These are phyloP conservation scores for Phorcus lineatus DNA, from an alignment of 2,888 invertebrate genomes.

Conservation along the genomic window DNA sequence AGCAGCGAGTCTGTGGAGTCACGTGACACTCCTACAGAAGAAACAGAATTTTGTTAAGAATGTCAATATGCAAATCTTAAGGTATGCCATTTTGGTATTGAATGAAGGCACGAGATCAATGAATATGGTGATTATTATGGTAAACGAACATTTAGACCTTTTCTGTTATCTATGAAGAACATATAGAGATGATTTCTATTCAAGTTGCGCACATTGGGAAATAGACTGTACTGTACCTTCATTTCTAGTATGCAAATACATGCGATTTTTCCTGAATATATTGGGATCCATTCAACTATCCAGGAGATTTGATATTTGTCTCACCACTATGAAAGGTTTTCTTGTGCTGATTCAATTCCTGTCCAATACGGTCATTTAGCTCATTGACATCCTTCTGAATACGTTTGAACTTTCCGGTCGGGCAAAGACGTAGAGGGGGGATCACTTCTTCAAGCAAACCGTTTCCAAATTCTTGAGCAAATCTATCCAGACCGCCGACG, in stretches of 20 bases:
- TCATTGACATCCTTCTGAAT: background rate
- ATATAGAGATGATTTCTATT: too few relatives aligned
- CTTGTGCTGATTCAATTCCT: slow-evolving; percentile 23
- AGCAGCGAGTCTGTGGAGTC: slow-evolving; percentile 39
- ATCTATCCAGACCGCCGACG: background rate
- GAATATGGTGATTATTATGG: too few relatives aligned
- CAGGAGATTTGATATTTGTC: too few relatives aligned
- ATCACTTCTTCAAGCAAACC: slow-evolving; percentile 32
- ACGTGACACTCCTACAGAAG: slow-evolving; percentile 19
- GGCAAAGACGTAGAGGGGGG: slow-evolving; percentile 25
- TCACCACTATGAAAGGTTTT: slow-evolving; percentile 27
- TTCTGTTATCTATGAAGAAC: too few relatives aligned
- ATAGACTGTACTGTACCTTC: background rate
- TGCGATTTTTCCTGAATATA: too few relatives aligned
- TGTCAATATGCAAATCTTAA: too few relatives aligned
- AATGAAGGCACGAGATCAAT: too few relatives aligned
- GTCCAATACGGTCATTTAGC: background rate
- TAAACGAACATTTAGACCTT: too few relatives aligned
- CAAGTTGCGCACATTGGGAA: background rate
- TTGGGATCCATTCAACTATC: too few relatives aligned
- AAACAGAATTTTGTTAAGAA: too few relatives aligned
- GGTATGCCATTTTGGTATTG: too few relatives aligned
- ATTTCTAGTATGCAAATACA: too few relatives aligned
- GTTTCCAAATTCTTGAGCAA: background rate
- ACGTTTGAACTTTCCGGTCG: slow-evolving; percentile 7